Conservation (phyloP, 2,113 vertebrate genomes). For the Brachyhypopomus gauderio region DNA sequence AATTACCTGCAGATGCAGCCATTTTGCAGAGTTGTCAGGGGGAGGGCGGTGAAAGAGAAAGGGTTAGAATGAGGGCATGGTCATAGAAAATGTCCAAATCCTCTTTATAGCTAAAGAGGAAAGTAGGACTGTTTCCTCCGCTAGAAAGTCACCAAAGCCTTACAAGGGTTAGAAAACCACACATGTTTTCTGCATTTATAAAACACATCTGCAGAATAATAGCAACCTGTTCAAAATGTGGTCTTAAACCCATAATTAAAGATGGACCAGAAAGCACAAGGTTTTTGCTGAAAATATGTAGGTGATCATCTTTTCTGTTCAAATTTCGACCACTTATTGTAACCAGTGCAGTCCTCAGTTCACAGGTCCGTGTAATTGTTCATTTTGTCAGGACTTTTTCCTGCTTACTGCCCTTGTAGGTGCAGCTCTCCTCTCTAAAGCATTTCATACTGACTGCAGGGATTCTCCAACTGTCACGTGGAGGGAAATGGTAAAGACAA, state of each 20-base stretch:
- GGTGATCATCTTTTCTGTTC: background rate
- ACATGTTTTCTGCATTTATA: too few species aligned
- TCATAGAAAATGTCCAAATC: background rate
- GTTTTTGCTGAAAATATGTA: background rate
- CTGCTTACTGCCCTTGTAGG: background rate
- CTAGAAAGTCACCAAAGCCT: background rate
- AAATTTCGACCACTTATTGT: background rate
- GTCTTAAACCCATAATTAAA: background rate
- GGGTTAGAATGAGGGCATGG: background rate
- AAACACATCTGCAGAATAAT: background rate
- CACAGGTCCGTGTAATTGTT: background rate
- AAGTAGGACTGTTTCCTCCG: background rate
- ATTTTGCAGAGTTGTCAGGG: constrained; percentile 43
- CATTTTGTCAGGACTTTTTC: constrained; percentile 1
- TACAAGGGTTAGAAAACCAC: background rate
- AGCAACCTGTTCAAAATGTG: background rate
- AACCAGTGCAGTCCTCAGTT: background rate
- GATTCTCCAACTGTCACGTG: background rate
- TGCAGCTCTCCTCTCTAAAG: constrained; percentile 16
- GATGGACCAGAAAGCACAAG: background rate
- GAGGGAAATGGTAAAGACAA: constrained; percentile 20
- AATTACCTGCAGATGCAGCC: constrained; percentile 56
- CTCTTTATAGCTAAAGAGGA: background rate
- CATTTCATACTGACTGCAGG: constrained; percentile 11
- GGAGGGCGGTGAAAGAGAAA: constrained; percentile 19